phyloP scores from a whole-genome alignment of 1,140 invertebrate species.

The Drosophila carrolli region DNA sequence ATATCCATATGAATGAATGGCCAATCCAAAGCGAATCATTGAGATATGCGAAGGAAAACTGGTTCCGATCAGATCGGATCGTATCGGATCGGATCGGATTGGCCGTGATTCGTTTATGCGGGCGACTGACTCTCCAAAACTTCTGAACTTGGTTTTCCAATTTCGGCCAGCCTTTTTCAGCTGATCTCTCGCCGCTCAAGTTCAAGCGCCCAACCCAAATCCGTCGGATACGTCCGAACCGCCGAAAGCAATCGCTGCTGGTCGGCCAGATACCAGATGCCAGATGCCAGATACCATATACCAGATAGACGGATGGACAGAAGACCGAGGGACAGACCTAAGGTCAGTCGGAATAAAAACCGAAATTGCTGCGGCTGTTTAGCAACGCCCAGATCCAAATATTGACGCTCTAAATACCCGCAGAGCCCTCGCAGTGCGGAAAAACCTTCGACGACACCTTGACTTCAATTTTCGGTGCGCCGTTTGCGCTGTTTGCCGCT shows the following conservation, averaged over 20 bases:
- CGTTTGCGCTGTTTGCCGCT: slow-evolving; percentile 18
- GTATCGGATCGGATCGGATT: background rate
- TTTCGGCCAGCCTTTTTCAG: slow-evolving; percentile 16
- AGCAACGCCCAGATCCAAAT: slow-evolving; percentile 73
- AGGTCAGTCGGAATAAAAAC: slow-evolving; percentile 59
- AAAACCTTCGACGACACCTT: slow-evolving; percentile 70
- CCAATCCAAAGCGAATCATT: slow-evolving; percentile 30
- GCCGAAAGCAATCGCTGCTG: background rate
- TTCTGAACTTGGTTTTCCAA: slow-evolving; percentile 67
- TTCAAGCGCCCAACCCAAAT: slow-evolving; percentile 77
- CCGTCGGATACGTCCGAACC: slow-evolving; percentile 8
- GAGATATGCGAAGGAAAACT: slow-evolving; percentile 66
- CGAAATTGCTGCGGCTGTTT: slow-evolving; percentile 66
- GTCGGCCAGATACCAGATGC: background rate
- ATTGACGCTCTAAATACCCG: slow-evolving; percentile 71
- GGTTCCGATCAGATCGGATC: slow-evolving; percentile 40
- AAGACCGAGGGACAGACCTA: slow-evolving; percentile 41
- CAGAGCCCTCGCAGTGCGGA: slow-evolving; percentile 52
- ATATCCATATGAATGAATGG: slow-evolving; percentile 48
- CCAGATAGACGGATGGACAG: slow-evolving; percentile 28
- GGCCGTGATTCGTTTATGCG: slow-evolving; percentile 53
- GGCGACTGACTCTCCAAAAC: slow-evolving; percentile 61
- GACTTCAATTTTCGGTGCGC: slow-evolving; percentile 64
- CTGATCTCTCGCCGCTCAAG: slow-evolving; percentile 47
- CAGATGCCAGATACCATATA: slow-evolving; percentile 1